phyloP scores from a whole-genome alignment of 2,888 invertebrate genomes.

The Hoplodrina ambigua region DNA sequence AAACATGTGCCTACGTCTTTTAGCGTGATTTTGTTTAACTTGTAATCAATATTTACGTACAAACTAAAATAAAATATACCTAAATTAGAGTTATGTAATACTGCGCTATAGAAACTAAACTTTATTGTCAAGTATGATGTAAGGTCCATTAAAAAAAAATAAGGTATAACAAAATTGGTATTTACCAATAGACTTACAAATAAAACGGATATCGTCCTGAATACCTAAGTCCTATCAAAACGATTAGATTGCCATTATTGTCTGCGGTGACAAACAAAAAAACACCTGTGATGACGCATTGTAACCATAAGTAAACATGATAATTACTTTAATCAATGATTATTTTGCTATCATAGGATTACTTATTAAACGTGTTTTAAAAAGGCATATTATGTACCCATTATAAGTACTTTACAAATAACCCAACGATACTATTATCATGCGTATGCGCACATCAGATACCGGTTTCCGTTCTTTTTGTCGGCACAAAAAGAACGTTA shows the following conservation, averaged over 20 bases:
- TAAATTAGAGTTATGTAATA: neutral
- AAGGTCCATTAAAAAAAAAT: no score
- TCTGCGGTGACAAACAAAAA: conserved; percentile 35
- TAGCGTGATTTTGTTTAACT: conserved; percentile 1
- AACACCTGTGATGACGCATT: conserved; percentile 29
- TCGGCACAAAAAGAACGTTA: no score
- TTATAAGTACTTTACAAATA: neutral
- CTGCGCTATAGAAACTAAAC: no score
- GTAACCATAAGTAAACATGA: conserved; percentile 24
- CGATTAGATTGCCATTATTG: conserved; percentile 25
- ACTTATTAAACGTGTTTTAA: neutral
- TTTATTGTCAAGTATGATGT: no score
- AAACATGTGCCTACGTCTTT: conserved; percentile 31
- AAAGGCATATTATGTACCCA: neutral
- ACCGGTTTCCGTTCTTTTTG: no score
- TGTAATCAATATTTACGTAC: neutral
- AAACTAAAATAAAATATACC: neutral
- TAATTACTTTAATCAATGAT: conserved; percentile 29
- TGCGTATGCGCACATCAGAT: no score
- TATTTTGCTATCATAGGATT: conserved; percentile 20
- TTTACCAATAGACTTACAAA: neutral
- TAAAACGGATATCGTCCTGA: neutral
- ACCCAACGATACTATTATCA: conserved; percentile 1
- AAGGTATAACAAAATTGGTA: neutral
- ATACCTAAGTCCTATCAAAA: conserved; percentile 9